Evolutionary conservation across 2,888 invertebrate species (phyloP).

Genomic region (Abrostola tripartita): DNA sequence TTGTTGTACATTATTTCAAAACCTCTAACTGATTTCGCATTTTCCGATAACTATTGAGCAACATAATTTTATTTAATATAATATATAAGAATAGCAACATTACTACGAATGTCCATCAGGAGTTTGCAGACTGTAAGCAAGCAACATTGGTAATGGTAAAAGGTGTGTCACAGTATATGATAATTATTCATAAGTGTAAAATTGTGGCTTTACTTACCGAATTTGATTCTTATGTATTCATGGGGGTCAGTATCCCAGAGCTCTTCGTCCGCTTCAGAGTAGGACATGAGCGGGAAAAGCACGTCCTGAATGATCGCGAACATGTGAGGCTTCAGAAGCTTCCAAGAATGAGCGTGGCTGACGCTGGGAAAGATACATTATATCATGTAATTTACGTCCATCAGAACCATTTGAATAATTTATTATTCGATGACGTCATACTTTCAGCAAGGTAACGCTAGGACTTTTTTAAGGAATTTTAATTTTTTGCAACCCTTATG

Average conservation of each 20-base stretch:
- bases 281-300: conserved; percentile 98
- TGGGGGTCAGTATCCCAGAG: conserved; percentile 98
- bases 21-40: too few species aligned
- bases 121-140: conserved; percentile 34
- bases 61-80: not conserved
- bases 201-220: conserved; percentile 90
- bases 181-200: not conserved
- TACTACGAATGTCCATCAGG: conserved; percentile 22
- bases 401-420: not conserved
- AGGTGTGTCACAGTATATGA: conserved; percentile 1
- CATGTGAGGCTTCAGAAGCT: conserved; percentile 98
- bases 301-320: conserved; percentile 97
- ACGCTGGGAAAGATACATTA: conserved; percentile 87
- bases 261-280: conserved; percentile 97
- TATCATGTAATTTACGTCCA: not conserved
- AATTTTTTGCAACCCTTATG: too few species aligned
- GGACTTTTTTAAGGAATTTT: too few species aligned
- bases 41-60: too few species aligned
- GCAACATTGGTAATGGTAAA: conserved; percentile 19
- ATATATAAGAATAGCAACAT: conserved; percentile 20
- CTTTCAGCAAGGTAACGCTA: too few species aligned
- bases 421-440: too few species aligned
- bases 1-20: too few species aligned
- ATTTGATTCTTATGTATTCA: conserved; percentile 98
- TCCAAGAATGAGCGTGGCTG: conserved; percentile 98